Base-by-base conservation (phyloP, 2,888 invertebrate genomes). In the Periphyllus acericola region DNA sequence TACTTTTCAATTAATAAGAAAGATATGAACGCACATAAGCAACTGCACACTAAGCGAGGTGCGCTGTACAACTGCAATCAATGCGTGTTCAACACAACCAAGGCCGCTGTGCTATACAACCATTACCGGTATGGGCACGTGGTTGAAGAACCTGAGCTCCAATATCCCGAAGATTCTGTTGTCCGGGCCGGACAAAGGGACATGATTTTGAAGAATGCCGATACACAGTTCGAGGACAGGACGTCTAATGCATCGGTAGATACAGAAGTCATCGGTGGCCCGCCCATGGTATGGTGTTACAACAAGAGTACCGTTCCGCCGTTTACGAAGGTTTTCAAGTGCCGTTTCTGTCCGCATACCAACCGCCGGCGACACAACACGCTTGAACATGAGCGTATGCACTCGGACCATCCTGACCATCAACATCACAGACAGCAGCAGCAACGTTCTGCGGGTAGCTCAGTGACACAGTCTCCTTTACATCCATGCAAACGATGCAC, bases 1-100 rank as follows among this genome's bases (percentile, higher is more conserved):
- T 97, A 96, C 91, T 95, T 95, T 90, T 96, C 96, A 52, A 96
- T 96, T 91, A 96, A 95, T 91, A 96, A 96, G 91, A 96, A 95
- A 40, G 96, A 97, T 91, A 96, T 94, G 91, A 94, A 95, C 91
- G 96, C 96, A 91, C 97, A 97, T 91, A 96, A 96, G 91, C 96
- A 97, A 91, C 95, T 97, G 91, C 97, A 97, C 91, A 93, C 95
- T 72, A 94, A 95, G 0, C 93, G 94, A 83, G 94, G 94, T 78
- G 94, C 95, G 0, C 94, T 94, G n/a, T 96, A 95, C 92, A 96
- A 96, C 91, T 97, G 97, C 91, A 94, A 94, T 36, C 93, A 94
- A 90, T 97, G 97, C 91, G 95, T 95, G 90, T 97, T 96, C 91
- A 96, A 96, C 91, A 96, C 96, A 17, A 95, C 95, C 87, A 95